Evolutionary conservation across 2,113 vertebrate genomes (phyloP).

Genomic region (Alligator sinensis): DNA sequence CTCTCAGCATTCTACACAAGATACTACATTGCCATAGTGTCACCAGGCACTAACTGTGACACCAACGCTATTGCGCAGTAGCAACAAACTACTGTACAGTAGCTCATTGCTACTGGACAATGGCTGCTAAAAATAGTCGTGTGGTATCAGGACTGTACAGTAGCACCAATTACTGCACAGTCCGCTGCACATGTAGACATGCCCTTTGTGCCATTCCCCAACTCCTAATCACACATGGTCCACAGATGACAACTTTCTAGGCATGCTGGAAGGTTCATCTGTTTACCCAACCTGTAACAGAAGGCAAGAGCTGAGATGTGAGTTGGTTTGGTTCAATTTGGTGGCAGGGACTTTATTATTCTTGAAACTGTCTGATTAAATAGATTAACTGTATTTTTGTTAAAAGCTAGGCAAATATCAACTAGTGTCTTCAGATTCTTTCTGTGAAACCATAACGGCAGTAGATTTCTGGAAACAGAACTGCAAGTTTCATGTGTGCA

Average conservation of each 20-base stretch:
- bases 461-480: accelerated
- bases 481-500: accelerated
- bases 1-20: too few species aligned
- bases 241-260: background rate
- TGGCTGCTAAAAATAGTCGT: background rate
- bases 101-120: too few species aligned
- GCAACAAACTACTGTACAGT: too few species aligned
- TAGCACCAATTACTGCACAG: too few species aligned
- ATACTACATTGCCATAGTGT: too few species aligned
- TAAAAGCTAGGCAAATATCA: background rate
- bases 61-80: too few species aligned
- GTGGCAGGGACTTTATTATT: background rate
- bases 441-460: background rate
- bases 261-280: background rate
- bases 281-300: background rate
- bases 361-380: background rate
- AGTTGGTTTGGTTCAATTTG: background rate
- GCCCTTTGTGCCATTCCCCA: too few species aligned
- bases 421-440: background rate
- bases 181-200: too few species aligned
- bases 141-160: background rate
- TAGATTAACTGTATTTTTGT: background rate
- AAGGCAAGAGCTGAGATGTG: background rate
- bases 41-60: too few species aligned
- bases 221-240: background rate